Evolutionary conservation across 2,113 vertebrate genomes (phyloP), one percentile per base, ranked within the genome.

Genomic region (Tetrax tetrax): DNA sequence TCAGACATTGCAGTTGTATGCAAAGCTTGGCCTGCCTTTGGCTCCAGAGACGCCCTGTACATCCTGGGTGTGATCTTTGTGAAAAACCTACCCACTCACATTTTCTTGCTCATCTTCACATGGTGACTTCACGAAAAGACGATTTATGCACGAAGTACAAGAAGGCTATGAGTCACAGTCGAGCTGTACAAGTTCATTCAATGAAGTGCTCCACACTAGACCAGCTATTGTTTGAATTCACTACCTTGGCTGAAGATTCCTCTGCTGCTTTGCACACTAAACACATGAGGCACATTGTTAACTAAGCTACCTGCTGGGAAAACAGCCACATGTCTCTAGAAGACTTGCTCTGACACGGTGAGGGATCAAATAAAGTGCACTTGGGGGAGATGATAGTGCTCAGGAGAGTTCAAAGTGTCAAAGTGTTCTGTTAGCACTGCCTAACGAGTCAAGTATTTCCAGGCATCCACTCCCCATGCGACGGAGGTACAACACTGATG

Each of bases 111-210:
- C 27, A 47, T 12, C 22, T 88, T 89, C 3, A 0, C 29, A 10
- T 4, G 19, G 48, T 53, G 74, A 63, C n/a, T 86, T 77, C 2
- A 22, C 24, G 29, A 68, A 86, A 90, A 81, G 56, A 59, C 61
- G 17, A 90, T 66, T 90, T 88, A 83, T 68, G 64, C 60, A 38
- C 28, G 29, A 71, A 9, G 2, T 60, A 66, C 56, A 64, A 60
- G 65, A 50, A 35, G 45, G 22, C 61, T 92, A 5, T 90, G 90
- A 93, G 33, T 94, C 96, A 96, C 27, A 87, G 51, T 48, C 64
- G 60, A 79, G 82, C 80, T 13, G 35, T 23, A 79, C 48, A n/a
- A 82, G 68, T 78, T 82, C 29, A 68, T 70, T 71, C 79, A 89
- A 1, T 25, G 35, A 84, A 83, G 53, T n/a, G 10, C 56, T 86